These are phyloP conservation scores for Engystomops pustulosus DNA, from an alignment of 2,113 vertebrate genomes.

Conservation along the genomic window DNA sequence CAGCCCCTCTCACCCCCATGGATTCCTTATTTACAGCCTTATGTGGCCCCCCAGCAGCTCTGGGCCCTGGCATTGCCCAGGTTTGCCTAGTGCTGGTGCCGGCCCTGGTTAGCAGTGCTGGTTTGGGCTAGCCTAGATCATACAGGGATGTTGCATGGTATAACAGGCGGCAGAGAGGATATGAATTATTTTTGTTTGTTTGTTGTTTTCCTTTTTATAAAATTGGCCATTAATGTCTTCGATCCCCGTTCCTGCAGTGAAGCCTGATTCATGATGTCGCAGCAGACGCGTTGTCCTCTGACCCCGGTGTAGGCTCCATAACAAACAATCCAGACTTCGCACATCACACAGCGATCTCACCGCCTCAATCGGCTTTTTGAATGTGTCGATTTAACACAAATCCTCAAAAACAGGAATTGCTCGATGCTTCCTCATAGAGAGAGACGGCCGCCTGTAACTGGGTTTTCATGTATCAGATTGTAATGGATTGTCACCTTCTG, in stretches of 20 bases:
- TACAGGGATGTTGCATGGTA: background rate
- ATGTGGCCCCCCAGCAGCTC: too few species aligned
- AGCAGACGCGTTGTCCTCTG: background rate
- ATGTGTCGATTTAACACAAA: background rate
- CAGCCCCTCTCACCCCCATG: too few species aligned
- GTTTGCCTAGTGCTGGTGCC: too few species aligned
- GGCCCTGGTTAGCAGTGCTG: too few species aligned
- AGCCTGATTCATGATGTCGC: background rate
- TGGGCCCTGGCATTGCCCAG: too few species aligned
- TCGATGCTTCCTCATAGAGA: too few species aligned
- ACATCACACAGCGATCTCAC: background rate
- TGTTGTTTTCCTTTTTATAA: background rate
- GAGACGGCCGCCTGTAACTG: too few species aligned
- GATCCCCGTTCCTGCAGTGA: background rate
- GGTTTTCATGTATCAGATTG: too few species aligned
- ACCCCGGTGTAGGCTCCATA: background rate
- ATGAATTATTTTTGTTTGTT: background rate
- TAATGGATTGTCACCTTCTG: too few species aligned
- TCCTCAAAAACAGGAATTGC: background rate
- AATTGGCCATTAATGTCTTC: background rate
- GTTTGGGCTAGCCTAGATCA: too few species aligned
- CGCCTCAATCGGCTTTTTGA: background rate
- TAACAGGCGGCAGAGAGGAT: background rate
- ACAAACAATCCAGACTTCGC: background rate
- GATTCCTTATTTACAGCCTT: too few species aligned